A percentile compares a stretch with the other conserved stretches of the same genome.
phyloP scores from a whole-genome alignment of 2,797 vertebrate genomes.

The Gobionotothen gibberifrons region DNA sequence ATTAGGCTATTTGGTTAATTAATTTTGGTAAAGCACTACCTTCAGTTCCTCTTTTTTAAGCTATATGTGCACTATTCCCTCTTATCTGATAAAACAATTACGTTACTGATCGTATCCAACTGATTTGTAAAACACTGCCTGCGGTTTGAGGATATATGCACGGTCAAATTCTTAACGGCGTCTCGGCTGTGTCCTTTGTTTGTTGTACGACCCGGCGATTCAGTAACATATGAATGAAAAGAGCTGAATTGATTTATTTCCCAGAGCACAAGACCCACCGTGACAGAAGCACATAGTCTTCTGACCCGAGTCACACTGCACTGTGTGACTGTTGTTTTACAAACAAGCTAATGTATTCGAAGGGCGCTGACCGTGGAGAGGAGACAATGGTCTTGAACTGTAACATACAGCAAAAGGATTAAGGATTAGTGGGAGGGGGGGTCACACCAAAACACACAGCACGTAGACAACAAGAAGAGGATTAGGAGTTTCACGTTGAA shows the following conservation, averaged over 20 bases:
- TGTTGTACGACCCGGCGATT: slow-evolving; percentile 22
- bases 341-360: slow-evolving; percentile 54
- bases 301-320: slow-evolving; percentile 49
- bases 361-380: slow-evolving; percentile 42
- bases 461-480: slow-evolving; percentile 56
- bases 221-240: slow-evolving; percentile 23
- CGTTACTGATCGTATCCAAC: background rate
- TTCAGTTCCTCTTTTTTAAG: background rate
- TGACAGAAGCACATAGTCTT: slow-evolving; percentile 26
- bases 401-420: slow-evolving; percentile 53
- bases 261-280: slow-evolving; percentile 18
- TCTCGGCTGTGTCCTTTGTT: slow-evolving; percentile 33
- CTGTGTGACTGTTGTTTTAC: slow-evolving; percentile 57
- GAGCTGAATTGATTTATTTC: background rate
- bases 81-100: background rate
- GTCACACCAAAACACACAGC: slow-evolving; percentile 10
- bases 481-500: slow-evolving; percentile 61
- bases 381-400: slow-evolving; percentile 66
- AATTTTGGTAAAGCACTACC: no score
- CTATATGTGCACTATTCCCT: background rate
- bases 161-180: background rate
- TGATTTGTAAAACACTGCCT: background rate
- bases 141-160: background rate
- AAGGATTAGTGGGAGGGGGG: background rate
- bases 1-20: no score